Conservation (phyloP, 2,888 invertebrate genomes). For the Drymonia ruficornis region DNA sequence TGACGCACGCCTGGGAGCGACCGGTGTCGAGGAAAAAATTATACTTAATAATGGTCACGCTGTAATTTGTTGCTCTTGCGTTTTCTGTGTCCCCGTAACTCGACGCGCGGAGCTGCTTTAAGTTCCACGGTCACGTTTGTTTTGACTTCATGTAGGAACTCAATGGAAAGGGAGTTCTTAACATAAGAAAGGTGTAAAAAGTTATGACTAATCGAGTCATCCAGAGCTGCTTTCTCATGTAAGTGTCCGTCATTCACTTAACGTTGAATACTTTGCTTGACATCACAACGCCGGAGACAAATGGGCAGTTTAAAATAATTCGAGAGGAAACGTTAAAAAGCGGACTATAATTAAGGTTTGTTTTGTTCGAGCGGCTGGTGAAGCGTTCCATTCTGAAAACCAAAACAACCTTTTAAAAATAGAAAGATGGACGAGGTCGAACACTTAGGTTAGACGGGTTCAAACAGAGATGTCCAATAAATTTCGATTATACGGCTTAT, state of each 20-base stretch:
- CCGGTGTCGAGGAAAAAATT: slow-evolving; percentile 18
- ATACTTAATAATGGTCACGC: slow-evolving; percentile 17
- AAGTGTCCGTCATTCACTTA: slow-evolving; percentile 9
- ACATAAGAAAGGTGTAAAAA: slow-evolving; percentile 8
- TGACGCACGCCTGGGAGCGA: slow-evolving; percentile 51
- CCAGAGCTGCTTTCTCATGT: slow-evolving; percentile 8
- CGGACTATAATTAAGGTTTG: slow-evolving; percentile 20
- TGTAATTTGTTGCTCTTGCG: slow-evolving; percentile 6
- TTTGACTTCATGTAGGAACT: slow-evolving; percentile 14
- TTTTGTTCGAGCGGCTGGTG: slow-evolving; percentile 22
- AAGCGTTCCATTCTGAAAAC: slow-evolving; percentile 20
- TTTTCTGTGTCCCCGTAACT: not conserved
- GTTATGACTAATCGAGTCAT: slow-evolving; percentile 17
- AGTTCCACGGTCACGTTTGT: slow-evolving; percentile 21
- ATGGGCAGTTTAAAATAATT: slow-evolving; percentile 21
- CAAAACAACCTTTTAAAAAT: slow-evolving; percentile 25
- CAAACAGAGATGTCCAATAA: slow-evolving; percentile 9
- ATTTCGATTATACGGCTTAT: slow-evolving; percentile 3
- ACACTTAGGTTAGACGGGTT: slow-evolving; percentile 14
- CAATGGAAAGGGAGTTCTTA: slow-evolving; percentile 9
- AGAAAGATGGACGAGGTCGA: slow-evolving; percentile 18
- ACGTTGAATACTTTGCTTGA: slow-evolving; percentile 11
- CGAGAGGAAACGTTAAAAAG: slow-evolving; percentile 15
- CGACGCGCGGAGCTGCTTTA: slow-evolving; percentile 8
- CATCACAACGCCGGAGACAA: slow-evolving; percentile 18